Percentiles rank a stretch among this genome's conserved stretches.
Conservation (phyloP, 2,888 invertebrate species). For the Ceratothoa steindachneri region DNA sequence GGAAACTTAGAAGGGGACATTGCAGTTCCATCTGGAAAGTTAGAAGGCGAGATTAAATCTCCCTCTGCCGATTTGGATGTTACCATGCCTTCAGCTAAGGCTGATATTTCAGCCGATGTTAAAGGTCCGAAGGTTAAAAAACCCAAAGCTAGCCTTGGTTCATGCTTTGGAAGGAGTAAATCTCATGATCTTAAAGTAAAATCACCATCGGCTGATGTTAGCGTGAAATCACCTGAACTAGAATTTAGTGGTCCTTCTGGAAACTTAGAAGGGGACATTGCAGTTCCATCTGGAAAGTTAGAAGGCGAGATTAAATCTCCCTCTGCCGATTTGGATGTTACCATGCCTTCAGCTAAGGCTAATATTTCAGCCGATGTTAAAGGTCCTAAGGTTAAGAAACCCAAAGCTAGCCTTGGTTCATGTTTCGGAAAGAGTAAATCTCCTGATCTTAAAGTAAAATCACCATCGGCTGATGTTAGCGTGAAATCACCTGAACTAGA, state of each 20-base stretch:
- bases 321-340: background rate
- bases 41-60: too few species aligned
- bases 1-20: too few species aligned
- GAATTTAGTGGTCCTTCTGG: too few species aligned
- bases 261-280: background rate
- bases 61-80: background rate
- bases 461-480: background rate
- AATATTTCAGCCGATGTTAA: background rate
- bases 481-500: too few species aligned
- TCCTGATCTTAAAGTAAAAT: background rate
- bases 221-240: background rate
- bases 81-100: too few species aligned
- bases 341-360: background rate
- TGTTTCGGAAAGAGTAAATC: too few species aligned
- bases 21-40: too few species aligned
- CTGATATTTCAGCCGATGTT: background rate
- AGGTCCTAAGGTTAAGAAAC: background rate
- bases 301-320: background rate
- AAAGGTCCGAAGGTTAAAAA: constrained; percentile 7
- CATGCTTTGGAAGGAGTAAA: constrained; percentile 1
- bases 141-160: background rate
- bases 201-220: background rate
- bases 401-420: too few species aligned
- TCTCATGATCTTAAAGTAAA: background rate
- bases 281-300: background rate